Conservation (phyloP, 2,797 vertebrate genomes). For the Channa striata region DNA sequence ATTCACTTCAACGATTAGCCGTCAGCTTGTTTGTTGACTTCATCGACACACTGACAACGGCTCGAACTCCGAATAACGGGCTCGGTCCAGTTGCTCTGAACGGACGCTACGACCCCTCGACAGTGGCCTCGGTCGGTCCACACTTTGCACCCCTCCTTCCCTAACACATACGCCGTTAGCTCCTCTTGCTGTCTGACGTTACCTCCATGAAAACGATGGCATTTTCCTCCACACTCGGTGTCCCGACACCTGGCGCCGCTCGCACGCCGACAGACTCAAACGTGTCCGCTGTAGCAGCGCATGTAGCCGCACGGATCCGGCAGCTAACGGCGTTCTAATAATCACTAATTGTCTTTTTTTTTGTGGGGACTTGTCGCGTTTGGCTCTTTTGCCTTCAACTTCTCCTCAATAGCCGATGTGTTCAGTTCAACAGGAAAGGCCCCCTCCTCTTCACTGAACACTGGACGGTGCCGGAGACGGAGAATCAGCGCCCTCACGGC, state of each 20-base stretch:
- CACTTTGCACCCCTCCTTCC: neutral
- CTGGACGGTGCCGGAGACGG: constrained; percentile 28
- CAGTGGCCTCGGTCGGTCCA: neutral
- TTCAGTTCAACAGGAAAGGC: constrained; percentile 66
- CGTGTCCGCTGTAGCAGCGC: constrained; percentile 46
- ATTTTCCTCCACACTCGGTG: constrained; percentile 75
- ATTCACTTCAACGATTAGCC: neutral
- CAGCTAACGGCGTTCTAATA: neutral
- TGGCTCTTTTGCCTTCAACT: constrained; percentile 54
- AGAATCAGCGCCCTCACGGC: neutral
- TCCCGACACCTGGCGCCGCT: constrained; percentile 65
- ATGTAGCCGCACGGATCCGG: constrained; percentile 58
- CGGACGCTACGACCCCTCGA: neutral
- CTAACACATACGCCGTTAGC: constrained; percentile 8
- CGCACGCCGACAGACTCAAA: constrained; percentile 65
- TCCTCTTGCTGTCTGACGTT: constrained; percentile 39
- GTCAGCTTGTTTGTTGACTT: constrained; percentile 13
- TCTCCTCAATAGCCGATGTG: constrained; percentile 69
- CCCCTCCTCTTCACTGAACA: constrained; percentile 27
- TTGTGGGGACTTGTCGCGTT: constrained; percentile 8
- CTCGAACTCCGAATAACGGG: neutral
- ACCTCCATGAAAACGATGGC: constrained; percentile 81
- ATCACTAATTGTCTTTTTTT: neutral
- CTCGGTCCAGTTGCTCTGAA: too few species aligned
- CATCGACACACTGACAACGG: neutral